Conservation (phyloP, 2,888 invertebrate genomes). For the Dicranocentrus wangi region DNA sequence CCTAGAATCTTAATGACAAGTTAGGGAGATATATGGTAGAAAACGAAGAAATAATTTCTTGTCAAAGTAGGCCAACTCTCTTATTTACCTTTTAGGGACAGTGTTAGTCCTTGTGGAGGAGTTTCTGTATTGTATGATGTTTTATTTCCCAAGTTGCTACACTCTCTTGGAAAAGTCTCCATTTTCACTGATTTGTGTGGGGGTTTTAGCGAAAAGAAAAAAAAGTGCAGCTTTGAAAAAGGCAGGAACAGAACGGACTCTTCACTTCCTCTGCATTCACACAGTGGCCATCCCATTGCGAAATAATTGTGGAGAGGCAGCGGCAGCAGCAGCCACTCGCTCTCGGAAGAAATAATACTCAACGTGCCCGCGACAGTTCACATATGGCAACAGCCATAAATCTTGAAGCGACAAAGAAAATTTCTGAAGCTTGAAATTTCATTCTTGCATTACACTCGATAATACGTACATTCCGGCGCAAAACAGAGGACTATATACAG, state of each 20-base stretch:
- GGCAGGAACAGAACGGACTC: background rate
- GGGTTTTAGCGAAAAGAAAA: slow-evolving; percentile 6
- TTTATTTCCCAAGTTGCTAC: background rate
- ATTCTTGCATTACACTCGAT: slow-evolving; percentile 8
- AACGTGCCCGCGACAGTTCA: slow-evolving; percentile 42
- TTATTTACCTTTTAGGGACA: slow-evolving; percentile 34
- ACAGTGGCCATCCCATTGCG: no score
- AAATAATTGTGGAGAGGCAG: no score
- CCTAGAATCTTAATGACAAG: slow-evolving; percentile 27
- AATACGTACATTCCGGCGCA: no score
- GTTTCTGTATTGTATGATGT: slow-evolving; percentile 31
- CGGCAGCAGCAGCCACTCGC: no score
- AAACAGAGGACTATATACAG: background rate
- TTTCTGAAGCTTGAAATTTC: slow-evolving; percentile 45
- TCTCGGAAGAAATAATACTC: slow-evolving; percentile 33
- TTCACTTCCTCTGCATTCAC: no score
- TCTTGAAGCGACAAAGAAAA: slow-evolving; percentile 46
- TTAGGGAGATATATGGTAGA: slow-evolving; percentile 40
- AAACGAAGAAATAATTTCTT: slow-evolving; percentile 45
- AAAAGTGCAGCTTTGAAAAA: background rate
- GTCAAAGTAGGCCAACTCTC: slow-evolving; percentile 38
- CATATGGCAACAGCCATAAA: slow-evolving; percentile 44
- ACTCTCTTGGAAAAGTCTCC: slow-evolving; percentile 12
- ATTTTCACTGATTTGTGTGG: slow-evolving; percentile 31
- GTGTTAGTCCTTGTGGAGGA: background rate